Evolutionary conservation across 2,113 vertebrate species (phyloP).

Genomic region (Murina feae): DNA sequence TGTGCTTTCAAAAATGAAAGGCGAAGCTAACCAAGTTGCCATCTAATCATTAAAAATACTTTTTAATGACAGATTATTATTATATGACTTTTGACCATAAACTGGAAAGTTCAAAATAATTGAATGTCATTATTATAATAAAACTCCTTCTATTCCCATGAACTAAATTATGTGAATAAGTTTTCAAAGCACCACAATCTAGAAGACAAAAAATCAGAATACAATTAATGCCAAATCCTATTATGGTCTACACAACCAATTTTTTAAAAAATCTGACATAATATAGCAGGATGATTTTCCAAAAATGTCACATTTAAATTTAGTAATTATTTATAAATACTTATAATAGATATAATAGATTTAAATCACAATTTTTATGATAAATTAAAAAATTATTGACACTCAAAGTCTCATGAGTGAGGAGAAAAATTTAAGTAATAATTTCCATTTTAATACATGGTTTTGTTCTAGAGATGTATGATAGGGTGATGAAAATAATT

Average conservation of each 20-base stretch:
- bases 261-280: background rate
- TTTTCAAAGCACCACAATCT: background rate
- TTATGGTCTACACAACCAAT: background rate
- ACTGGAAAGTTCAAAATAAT: background rate
- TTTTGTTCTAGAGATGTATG: background rate
- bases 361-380: background rate
- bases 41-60: background rate
- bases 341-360: background rate
- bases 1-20: background rate
- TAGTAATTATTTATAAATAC: background rate
- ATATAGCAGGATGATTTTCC: background rate
- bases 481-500: background rate
- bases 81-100: background rate
- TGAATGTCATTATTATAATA: background rate
- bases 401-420: background rate
- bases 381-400: background rate
- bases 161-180: background rate
- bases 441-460: background rate
- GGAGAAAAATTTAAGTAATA: background rate
- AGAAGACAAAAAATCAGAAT: background rate
- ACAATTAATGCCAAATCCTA: background rate
- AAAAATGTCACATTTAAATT: background rate
- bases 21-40: background rate
- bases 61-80: background rate
- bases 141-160: background rate